Percentiles rank a stretch among this genome's conserved stretches.
phyloP scores from a whole-genome alignment of 1,140 invertebrate species.

The Scaptomyza hsui region DNA sequence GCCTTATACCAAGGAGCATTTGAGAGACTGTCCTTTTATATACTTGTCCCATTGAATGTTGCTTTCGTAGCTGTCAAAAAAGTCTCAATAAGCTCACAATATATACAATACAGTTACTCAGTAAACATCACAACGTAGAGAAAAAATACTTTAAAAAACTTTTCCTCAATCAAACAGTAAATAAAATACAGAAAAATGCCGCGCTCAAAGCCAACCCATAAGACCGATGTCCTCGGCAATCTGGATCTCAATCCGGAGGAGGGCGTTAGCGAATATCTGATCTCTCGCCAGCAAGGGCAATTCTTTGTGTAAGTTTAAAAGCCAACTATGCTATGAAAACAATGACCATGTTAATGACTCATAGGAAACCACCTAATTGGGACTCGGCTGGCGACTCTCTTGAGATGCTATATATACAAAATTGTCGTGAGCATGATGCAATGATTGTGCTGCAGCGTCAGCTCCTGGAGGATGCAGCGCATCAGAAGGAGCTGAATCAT shows the following conservation, averaged over 20 bases:
- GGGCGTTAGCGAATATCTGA: slow-evolving; percentile 53
- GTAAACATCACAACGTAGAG: background rate
- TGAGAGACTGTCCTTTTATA: no score
- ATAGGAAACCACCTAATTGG: slow-evolving; percentile 72
- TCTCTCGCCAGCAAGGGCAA: slow-evolving; percentile 64
- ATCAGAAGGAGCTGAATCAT: slow-evolving; percentile 49
- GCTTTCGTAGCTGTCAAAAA: background rate
- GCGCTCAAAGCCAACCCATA: slow-evolving; percentile 64
- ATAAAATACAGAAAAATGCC: slow-evolving; percentile 55
- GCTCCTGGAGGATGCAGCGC: slow-evolving; percentile 57
- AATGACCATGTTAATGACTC: no score
- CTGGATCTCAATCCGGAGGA: slow-evolving; percentile 68
- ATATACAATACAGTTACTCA: background rate
- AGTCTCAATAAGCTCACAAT: background rate
- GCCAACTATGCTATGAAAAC: no score
- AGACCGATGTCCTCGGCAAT: slow-evolving; percentile 72
- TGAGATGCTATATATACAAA: slow-evolving; percentile 69
- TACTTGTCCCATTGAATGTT: no score
- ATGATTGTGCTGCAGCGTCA: slow-evolving; percentile 64
- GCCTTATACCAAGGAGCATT: no score
- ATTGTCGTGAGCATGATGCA: slow-evolving; percentile 63
- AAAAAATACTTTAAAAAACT: background rate
- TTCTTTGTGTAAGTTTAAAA: slow-evolving; percentile 62
- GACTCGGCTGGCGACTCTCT: slow-evolving; percentile 68
- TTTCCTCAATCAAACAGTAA: background rate